phyloP scores from a whole-genome alignment of 2,797 vertebrate genomes.

The Todus mexicanus region DNA sequence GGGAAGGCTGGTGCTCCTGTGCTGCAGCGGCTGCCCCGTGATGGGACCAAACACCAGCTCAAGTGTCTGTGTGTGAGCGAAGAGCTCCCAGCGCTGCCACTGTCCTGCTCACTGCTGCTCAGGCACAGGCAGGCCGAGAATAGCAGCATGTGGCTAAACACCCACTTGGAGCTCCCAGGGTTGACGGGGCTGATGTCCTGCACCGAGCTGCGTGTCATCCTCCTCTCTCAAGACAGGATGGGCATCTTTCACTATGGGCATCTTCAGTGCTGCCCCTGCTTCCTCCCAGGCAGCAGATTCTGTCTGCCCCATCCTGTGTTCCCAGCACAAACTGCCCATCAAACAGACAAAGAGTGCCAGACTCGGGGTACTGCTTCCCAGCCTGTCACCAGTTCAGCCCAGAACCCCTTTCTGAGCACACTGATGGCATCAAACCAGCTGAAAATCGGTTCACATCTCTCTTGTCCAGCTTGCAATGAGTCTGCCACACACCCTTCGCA shows the following conservation, averaged over 20 bases:
- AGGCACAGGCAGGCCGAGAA: neutral
- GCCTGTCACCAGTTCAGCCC: rapidly evolving
- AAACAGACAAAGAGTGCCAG: rapidly evolving
- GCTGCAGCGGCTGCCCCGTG: neutral
- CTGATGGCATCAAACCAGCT: rapidly evolving
- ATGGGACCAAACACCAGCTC: neutral
- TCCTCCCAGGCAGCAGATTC: neutral
- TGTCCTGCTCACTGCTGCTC: rapidly evolving
- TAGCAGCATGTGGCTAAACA: neutral
- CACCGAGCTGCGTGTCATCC: rapidly evolving
- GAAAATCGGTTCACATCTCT: rapidly evolving
- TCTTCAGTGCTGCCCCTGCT: rapidly evolving
- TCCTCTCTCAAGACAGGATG: neutral
- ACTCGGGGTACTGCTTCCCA: rapidly evolving
- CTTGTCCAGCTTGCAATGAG: neutral
- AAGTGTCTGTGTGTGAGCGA: neutral
- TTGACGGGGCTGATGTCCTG: neutral
- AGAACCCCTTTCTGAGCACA: neutral
- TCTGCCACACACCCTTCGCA: neutral
- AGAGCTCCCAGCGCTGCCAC: neutral
- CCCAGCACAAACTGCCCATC: neutral
- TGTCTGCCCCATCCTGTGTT: neutral
- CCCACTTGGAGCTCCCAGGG: neutral
- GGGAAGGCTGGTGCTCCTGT: neutral
- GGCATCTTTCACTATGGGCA: neutral